Base-by-base conservation (phyloP, 1,140 invertebrate genomes). In the Musca vetustissima region DNA sequence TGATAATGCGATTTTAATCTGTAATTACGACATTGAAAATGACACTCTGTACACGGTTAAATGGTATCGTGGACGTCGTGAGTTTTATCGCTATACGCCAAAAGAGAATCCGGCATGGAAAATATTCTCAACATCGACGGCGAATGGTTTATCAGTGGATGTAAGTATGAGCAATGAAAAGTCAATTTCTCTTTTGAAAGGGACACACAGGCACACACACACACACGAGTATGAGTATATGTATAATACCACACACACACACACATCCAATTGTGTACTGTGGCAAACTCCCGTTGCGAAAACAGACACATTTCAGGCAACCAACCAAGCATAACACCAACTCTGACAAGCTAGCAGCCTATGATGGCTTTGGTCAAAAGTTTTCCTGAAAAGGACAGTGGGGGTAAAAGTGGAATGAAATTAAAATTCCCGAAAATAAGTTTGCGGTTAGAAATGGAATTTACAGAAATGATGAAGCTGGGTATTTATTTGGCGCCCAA, bases 11-110 rank as follows among this genome's bases (percentile, higher is more conserved):
- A 87, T 87, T 71, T 86, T 94, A 76, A 87, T 88, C 76, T 94
- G 92, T 81, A 87, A 88, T 78, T 94, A 92, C 81, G 90, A 93
- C 80, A 84, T 91, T 76, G 92, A 92, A 76, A 87, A 87, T 48
- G 91, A 92, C 69, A 87, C 87, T 25, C 85, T 95, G 55, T 94
- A 94, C 83, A 89, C 91, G 69, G 91, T 95, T 73, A 94, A 94
- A 83, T 95, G 92, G 92, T 94, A 95, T 83, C 73, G 75, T 25
- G 89, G 88, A 61, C 84, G 79, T 49, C 78, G 86, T 49, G 90
- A 91, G 79, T 90, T 91, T 83, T 91, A 89, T 80, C 85, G 90
- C 66, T 91, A 87, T 73, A 86, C 88, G 6, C 89, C 90, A 1
- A 86, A 85, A 65, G 88, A 90, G 70, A 86, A 85, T 50, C 89